A percentile compares a stretch with the other conserved stretches of the same genome.
phyloP scores from a whole-genome alignment of 2,888 invertebrate genomes.

The Apoderus coryli region DNA sequence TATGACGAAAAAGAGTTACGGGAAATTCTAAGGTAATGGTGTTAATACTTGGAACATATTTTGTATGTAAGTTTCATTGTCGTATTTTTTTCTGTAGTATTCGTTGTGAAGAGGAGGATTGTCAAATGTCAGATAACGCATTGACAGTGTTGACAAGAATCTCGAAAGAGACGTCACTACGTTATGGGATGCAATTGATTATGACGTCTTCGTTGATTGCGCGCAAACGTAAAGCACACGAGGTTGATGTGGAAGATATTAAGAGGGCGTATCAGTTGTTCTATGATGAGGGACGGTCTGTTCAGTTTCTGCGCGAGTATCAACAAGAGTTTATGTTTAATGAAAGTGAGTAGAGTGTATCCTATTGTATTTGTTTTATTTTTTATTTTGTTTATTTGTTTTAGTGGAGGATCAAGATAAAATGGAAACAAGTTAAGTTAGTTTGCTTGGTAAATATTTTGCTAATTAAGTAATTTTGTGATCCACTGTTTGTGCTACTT shows the following conservation, averaged over 20 bases:
- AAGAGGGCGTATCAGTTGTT: constrained; percentile 92
- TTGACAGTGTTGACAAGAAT: constrained; percentile 82
- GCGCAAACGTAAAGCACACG: constrained; percentile 70
- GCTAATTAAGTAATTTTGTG: no score
- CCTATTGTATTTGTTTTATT: background rate
- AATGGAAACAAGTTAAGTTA: constrained; percentile 17
- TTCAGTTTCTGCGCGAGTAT: constrained; percentile 87
- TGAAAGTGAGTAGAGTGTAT: constrained; percentile 31
- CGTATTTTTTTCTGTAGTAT: no score
- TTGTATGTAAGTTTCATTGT: background rate
- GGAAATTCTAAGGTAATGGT: constrained; percentile 72
- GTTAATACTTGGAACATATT: background rate
- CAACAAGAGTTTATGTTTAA: constrained; percentile 93
- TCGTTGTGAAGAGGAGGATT: constrained; percentile 96
- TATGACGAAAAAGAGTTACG: constrained; percentile 80
- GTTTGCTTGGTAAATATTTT: no score
- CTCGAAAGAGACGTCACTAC: constrained; percentile 81
- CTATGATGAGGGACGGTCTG: constrained; percentile 84
- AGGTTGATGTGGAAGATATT: constrained; percentile 78
- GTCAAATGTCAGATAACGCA: constrained; percentile 85
- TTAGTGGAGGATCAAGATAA: constrained; percentile 21
- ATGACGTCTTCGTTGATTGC: constrained; percentile 93
- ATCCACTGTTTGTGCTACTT: no score
- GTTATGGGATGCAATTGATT: constrained; percentile 96
- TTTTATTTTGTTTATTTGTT: constrained; percentile 14